Evolutionary conservation across 2,113 vertebrate species (phyloP).

Genomic region (Alligator mississippiensis): DNA sequence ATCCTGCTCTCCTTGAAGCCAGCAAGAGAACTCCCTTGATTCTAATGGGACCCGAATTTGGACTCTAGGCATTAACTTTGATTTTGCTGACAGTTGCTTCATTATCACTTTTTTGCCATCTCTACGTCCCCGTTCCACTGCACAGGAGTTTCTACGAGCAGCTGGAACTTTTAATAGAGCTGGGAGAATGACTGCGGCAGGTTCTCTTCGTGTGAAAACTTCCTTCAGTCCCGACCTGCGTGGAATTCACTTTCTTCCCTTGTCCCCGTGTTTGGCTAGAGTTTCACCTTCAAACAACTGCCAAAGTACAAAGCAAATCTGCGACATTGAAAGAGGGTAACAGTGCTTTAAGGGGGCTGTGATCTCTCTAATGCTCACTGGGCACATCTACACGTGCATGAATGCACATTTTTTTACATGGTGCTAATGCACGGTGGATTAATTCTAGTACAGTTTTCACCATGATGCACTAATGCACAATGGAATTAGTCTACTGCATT

Average conservation of each 20-base stretch:
- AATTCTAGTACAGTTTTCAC: no score
- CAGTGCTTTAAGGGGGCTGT: background rate
- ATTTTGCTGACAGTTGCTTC: constrained; percentile 10
- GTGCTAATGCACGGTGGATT: no score
- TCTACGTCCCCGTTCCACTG: constrained; percentile 5
- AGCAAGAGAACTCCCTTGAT: constrained; percentile 58
- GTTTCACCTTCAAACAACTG: background rate
- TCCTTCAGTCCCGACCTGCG: background rate
- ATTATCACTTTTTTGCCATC: constrained; percentile 1
- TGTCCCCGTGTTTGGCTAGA: background rate
- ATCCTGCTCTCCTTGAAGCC: constrained; percentile 50
- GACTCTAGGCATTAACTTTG: background rate
- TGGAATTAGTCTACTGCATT: no score
- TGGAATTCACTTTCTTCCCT: background rate
- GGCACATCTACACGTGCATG: no score
- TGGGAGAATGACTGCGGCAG: constrained; percentile 15
- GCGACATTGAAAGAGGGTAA: background rate
- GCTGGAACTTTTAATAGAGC: constrained; percentile 17
- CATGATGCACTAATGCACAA: no score
- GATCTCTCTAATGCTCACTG: background rate
- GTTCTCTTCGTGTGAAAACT: background rate
- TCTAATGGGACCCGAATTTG: constrained; percentile 46
- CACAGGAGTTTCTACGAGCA: constrained; percentile 29
- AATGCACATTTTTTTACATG: no score
- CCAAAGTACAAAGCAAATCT: background rate